phyloP scores from a whole-genome alignment of 2,797 vertebrate genomes.

The Bovichtus diacanthus region DNA sequence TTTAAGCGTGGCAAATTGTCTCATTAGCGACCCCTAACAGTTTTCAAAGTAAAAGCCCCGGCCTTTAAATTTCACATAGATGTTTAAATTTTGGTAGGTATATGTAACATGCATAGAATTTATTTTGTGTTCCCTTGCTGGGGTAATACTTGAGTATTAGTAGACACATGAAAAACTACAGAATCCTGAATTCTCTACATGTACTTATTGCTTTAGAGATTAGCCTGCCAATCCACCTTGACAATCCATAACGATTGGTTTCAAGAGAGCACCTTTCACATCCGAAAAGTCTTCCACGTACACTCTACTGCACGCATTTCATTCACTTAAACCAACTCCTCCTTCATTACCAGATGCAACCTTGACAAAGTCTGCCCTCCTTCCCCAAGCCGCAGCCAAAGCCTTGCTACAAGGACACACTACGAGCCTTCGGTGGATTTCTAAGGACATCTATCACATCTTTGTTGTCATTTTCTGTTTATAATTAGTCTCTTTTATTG shows the following conservation, averaged over 20 bases:
- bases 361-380: neutral
- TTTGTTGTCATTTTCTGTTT: slow-evolving; percentile 52
- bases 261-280: neutral
- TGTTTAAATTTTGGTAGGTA: too few relatives aligned
- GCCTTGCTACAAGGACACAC: neutral
- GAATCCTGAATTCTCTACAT: neutral
- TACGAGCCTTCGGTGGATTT: neutral
- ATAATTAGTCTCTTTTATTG: slow-evolving; percentile 64
- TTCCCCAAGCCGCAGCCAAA: neutral
- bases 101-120: too few relatives aligned
- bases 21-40: too few relatives aligned
- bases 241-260: neutral
- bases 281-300: neutral
- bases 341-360: neutral
- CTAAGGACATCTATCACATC: slow-evolving; percentile 24
- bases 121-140: neutral
- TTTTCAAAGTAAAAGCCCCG: too few relatives aligned
- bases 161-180: neutral
- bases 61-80: too few relatives aligned
- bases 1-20: too few relatives aligned
- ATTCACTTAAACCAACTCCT: neutral
- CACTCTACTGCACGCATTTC: too few relatives aligned
- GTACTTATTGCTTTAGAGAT: neutral
- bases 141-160: neutral
- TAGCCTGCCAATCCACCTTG: neutral